phyloP scores from a whole-genome alignment of 2,888 invertebrate genomes.

The Lasioglossum morio region DNA sequence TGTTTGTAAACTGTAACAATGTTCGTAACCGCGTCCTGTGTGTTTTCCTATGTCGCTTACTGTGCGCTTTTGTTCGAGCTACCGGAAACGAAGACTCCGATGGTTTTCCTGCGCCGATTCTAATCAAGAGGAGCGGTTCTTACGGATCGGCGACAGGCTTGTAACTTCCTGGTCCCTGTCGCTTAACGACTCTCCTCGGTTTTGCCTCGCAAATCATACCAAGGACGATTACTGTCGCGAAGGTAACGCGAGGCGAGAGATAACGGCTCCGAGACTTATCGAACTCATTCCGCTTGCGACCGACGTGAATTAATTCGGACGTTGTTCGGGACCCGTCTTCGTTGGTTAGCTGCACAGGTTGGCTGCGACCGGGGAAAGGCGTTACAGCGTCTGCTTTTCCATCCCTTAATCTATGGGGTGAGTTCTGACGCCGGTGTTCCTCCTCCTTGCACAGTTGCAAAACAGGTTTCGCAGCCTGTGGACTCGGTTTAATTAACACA shows the following conservation, averaged over 20 bases:
- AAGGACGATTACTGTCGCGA: constrained; percentile 22
- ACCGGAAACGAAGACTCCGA: background rate
- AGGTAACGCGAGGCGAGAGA: constrained; percentile 7
- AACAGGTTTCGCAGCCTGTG: background rate
- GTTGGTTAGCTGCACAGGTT: background rate
- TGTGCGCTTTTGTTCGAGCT: constrained; percentile 40
- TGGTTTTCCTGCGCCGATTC: background rate
- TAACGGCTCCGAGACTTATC: constrained; percentile 12
- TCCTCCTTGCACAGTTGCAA: background rate
- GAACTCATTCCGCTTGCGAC: background rate
- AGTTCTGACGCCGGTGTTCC: background rate
- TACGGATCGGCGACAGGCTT: background rate
- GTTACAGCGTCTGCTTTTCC: background rate
- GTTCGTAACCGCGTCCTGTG: background rate
- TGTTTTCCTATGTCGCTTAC: constrained; percentile 38
- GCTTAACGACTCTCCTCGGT: constrained; percentile 4
- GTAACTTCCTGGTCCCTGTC: constrained; percentile 2
- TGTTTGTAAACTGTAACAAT: background rate
- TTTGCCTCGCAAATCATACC: constrained; percentile 29
- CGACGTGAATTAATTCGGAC: constrained; percentile 18
- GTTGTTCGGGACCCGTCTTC: background rate
- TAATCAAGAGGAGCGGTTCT: background rate
- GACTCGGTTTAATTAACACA: background rate
- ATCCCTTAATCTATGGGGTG: background rate
- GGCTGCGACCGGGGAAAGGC: background rate